A percentile compares a stretch with the other conserved stretches of the same genome.
Conservation (phyloP, 1,140 invertebrate species). For the Battus philenor region DNA sequence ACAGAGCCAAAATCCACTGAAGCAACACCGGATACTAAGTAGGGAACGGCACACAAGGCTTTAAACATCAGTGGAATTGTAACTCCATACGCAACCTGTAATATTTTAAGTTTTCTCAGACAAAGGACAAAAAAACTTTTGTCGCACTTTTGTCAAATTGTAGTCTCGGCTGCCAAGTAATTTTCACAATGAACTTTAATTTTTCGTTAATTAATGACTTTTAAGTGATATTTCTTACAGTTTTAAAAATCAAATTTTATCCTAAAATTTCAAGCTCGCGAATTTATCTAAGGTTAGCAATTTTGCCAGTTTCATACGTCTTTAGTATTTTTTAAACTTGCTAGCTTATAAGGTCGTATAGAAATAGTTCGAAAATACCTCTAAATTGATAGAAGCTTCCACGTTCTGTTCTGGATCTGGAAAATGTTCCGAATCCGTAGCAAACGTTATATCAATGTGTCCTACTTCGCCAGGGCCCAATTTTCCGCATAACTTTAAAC, state of each 20-base stretch:
- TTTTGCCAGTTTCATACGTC: too few species aligned
- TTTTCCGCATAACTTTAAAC: conserved; percentile 55
- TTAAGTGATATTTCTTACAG: too few species aligned
- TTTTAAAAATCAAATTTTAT: not conserved
- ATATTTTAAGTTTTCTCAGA: too few species aligned
- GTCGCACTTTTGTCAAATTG: too few species aligned
- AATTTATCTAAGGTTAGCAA: too few species aligned
- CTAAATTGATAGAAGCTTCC: conserved; percentile 50
- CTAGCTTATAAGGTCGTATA: not conserved
- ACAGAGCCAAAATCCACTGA: conserved; percentile 55
- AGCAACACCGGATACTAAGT: conserved; percentile 48
- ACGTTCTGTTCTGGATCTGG: conserved; percentile 51
- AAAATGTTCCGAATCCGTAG: conserved; percentile 47
- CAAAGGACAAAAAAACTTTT: too few species aligned
- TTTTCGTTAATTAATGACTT: too few species aligned
- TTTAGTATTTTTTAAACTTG: not conserved
- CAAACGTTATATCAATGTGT: conserved; percentile 50
- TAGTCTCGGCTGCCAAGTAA: too few species aligned
- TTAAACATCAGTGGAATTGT: conserved; percentile 55
- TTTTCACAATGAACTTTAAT: too few species aligned
- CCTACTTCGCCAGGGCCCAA: conserved; percentile 51
- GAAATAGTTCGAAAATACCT: conserved; percentile 28
- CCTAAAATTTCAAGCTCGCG: too few species aligned
- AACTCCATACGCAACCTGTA: conserved; percentile 57
- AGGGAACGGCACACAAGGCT: conserved; percentile 62